Percentiles rank a stretch among this genome's conserved stretches.
phyloP scores from a whole-genome alignment of 2,113 vertebrate genomes.

The Shinisaurus crocodilurus region DNA sequence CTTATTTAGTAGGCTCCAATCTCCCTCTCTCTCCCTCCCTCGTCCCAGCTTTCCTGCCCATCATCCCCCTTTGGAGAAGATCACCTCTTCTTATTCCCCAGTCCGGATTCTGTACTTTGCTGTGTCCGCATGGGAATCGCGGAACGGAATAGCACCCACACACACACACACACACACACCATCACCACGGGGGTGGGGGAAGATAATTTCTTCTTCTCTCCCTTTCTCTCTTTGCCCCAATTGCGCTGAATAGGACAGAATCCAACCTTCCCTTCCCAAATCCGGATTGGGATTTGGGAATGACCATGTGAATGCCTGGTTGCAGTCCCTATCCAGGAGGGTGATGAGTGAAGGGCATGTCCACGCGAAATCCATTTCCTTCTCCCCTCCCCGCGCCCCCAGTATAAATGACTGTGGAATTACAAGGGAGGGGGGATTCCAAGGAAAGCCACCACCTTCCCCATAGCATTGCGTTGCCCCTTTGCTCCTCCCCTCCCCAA shows the following conservation, averaged over 20 bases:
- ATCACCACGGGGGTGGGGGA: not conserved
- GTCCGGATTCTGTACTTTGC: conserved; percentile 48
- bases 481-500: not conserved
- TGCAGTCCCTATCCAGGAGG: not conserved
- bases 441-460: not conserved
- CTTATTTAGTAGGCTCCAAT: not conserved
- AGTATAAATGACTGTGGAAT: not conserved
- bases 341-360: not conserved
- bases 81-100: conserved; percentile 17
- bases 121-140: conserved; percentile 35
- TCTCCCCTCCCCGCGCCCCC: too few species aligned
- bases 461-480: not conserved
- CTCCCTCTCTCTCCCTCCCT: not conserved
- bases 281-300: not conserved
- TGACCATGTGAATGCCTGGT: not conserved
- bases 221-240: conserved; percentile 5
- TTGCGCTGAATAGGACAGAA: not conserved
- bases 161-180: conserved; percentile 21
- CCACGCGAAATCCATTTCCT: not conserved
- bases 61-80: not conserved
- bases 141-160: conserved; percentile 3
- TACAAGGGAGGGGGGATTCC: not conserved
- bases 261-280: not conserved
- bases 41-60: not conserved
- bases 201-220: conserved; percentile 1